Evolutionary conservation across 2,888 invertebrate genomes (phyloP), one percentile per base, ranked within the genome.

Genomic region (Drosophila greeni): DNA sequence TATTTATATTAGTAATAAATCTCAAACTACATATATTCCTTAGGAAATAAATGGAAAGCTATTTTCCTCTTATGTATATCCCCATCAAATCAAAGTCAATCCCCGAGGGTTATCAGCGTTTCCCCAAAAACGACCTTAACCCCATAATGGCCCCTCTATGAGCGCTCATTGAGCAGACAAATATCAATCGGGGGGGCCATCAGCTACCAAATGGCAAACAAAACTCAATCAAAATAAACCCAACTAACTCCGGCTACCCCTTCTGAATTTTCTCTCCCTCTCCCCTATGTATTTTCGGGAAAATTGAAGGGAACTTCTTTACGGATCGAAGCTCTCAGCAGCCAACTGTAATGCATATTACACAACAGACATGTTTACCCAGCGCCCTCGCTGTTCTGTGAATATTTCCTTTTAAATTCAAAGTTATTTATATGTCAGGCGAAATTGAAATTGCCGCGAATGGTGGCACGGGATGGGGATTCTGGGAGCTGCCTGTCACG

Each of bases 341-440:
- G 74, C 70, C 72, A 68, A 70, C 74, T 56, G 69, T 74, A 72
- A 71, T 74, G 67, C 77, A 70, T 60, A 66, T 68, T 55, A 69
- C 48, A 74, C 49, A 43, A 49, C 48, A 45, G 49, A 66, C 48
- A 66, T 64, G 66, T 76, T 71, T 82, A 64, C 64, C 12, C 58
- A 57, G 24, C 29, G 16, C 20, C 40, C 20, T 40, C n/a, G 54
- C 55, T 69, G 65, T n/a, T n/a, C 70, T 69, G 45, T 49, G 66
- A 59, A 67, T 75, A 67, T 62, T 62, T 53, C 59, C 57, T 69
- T 77, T 73, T 56, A 67, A 77, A 77, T 72, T 72, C 76, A 78
- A 69, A 78, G 76, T 71, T 83, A 81, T 83, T 83, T 83, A 70
- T 72, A 83, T 78, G 66, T 72, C 65, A 71, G 67, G 65, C 53